Evolutionary conservation across 1,140 invertebrate genomes (phyloP).

Genomic region (Grapholita molesta): DNA sequence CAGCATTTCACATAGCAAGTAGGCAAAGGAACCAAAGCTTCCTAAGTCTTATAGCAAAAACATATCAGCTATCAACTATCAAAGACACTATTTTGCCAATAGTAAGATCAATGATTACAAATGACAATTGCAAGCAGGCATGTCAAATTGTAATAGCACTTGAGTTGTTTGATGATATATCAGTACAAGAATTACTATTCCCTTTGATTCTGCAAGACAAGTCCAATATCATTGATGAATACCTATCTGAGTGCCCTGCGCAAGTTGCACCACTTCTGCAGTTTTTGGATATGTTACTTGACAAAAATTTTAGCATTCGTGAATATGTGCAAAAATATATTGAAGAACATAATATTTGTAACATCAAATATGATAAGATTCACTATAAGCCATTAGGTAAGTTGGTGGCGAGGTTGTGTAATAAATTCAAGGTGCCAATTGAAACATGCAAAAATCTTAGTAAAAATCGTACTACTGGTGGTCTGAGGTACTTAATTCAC

Average conservation of each 20-base stretch:
- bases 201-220: constrained; percentile 88
- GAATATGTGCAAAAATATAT: constrained; percentile 60
- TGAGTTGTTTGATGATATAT: constrained; percentile 81
- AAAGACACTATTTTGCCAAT: constrained; percentile 57
- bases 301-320: constrained; percentile 53
- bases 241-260: constrained; percentile 79
- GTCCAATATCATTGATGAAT: constrained; percentile 82
- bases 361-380: constrained; percentile 79
- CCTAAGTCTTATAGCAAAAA: constrained; percentile 54
- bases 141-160: constrained; percentile 82
- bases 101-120: constrained; percentile 60
- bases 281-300: constrained; percentile 82
- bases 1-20: constrained; percentile 61
- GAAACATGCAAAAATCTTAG: constrained; percentile 82
- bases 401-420: constrained; percentile 80
- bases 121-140: constrained; percentile 76
- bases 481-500: constrained; percentile 82
- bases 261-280: constrained; percentile 80
- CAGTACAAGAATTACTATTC: constrained; percentile 82
- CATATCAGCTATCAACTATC: constrained; percentile 53
- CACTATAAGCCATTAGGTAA: constrained; percentile 81
- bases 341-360: constrained; percentile 78
- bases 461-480: constrained; percentile 81
- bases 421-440: constrained; percentile 80
- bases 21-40: constrained; percentile 62